A percentile compares a stretch with the other conserved stretches of the same genome.
phyloP scores from a whole-genome alignment of 2,797 vertebrate species.

The Anomalospiza imberbis region DNA sequence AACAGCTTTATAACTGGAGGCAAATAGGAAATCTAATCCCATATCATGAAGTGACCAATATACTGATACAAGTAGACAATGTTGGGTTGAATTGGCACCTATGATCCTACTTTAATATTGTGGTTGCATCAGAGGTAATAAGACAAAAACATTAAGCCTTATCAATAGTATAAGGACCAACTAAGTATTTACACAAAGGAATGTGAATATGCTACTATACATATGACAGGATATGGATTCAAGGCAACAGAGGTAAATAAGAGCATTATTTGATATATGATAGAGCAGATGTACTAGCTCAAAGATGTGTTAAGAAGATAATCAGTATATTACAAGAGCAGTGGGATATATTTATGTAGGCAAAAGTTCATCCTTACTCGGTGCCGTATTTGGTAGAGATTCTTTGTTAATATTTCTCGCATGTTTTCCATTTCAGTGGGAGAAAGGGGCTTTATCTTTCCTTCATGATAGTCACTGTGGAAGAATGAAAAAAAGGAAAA shows the following conservation, averaged over 20 bases:
- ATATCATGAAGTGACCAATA: not conserved
- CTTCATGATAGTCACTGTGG: constrained; percentile 79
- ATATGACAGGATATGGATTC: not conserved
- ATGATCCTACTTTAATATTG: not conserved
- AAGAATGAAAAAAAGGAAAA: not conserved
- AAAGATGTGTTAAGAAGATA: not conserved
- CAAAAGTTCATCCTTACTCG: constrained; percentile 78
- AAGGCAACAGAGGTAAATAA: not conserved
- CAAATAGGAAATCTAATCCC: not conserved
- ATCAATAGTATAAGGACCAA: not conserved
- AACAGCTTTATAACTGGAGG: not conserved
- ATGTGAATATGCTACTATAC: not conserved
- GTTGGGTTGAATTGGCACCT: not conserved
- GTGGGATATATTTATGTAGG: not conserved
- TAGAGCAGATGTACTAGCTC: not conserved
- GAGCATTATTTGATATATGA: not conserved
- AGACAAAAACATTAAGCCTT: not conserved
- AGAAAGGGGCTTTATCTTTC: constrained; percentile 81
- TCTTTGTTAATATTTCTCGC: constrained; percentile 91
- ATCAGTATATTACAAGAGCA: not conserved
- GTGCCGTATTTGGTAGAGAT: constrained; percentile 96
- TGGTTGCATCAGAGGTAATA: not conserved
- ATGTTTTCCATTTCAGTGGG: constrained; percentile 86
- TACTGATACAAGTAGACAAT: not conserved
- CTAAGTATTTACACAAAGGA: not conserved